A percentile compares a stretch with the other conserved stretches of the same genome.
These are phyloP conservation scores for Bombus breviceps DNA, from an alignment of 1,140 invertebrate species.

Conservation along the genomic window DNA sequence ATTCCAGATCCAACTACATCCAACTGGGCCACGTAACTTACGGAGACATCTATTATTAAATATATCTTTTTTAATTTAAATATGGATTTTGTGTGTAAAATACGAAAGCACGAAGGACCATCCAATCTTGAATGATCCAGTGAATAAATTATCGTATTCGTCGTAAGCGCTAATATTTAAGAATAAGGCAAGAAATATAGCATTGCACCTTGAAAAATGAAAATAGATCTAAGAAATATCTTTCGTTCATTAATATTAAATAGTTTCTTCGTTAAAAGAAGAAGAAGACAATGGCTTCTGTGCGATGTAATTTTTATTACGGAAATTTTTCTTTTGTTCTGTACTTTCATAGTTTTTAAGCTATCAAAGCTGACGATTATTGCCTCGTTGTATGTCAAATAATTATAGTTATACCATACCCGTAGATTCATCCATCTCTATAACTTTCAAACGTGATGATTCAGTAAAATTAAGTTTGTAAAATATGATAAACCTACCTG, in stretches of 20 bases:
- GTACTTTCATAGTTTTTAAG: too few relatives aligned
- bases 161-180: not conserved
- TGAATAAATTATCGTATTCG: not conserved
- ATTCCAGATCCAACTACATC: slow-evolving; percentile 84
- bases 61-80: not conserved
- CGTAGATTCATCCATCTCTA: too few relatives aligned
- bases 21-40: slow-evolving; percentile 83
- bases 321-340: not conserved
- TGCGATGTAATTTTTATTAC: not conserved
- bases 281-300: not conserved
- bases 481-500: slow-evolving; percentile 77
- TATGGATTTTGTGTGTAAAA: too few relatives aligned
- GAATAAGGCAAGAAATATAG: not conserved
- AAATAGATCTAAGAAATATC: not conserved
- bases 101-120: too few relatives aligned
- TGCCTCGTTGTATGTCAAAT: too few relatives aligned
- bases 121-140: too few relatives aligned
- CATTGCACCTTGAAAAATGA: not conserved
- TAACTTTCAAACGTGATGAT: too few relatives aligned
- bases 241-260: too few relatives aligned
- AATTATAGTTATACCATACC: too few relatives aligned
- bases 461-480: too few relatives aligned
- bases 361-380: too few relatives aligned
- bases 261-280: not conserved
- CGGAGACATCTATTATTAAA: slow-evolving; percentile 79